Percentiles rank a stretch among this genome's conserved stretches.
phyloP scores from a whole-genome alignment of 2,113 vertebrate genomes.

The Delphinus delphis region DNA sequence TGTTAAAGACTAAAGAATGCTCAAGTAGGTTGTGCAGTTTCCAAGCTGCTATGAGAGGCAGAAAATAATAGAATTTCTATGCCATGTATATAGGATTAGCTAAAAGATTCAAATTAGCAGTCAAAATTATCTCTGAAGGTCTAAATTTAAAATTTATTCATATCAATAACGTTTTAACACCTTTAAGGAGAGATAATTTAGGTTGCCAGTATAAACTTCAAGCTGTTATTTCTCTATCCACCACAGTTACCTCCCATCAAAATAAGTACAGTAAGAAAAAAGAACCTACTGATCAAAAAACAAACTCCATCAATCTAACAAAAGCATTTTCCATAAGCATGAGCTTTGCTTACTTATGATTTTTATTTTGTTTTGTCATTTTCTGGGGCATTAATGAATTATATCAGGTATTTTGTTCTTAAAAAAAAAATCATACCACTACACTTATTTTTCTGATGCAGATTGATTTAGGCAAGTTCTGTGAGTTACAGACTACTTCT shows the following conservation, averaged over 20 bases:
- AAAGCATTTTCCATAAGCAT: neutral
- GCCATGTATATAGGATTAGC: constrained; percentile 59
- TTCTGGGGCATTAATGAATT: neutral
- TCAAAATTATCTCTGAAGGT: constrained; percentile 17
- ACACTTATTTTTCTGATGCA: neutral
- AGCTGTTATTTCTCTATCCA: neutral
- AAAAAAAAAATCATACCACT: neutral
- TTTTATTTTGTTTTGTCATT: neutral
- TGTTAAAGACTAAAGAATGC: constrained; percentile 85
- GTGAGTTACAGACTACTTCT: neutral
- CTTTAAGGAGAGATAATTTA: constrained; percentile 15
- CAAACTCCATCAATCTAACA: neutral
- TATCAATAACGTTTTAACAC: neutral
- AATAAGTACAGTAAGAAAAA: neutral
- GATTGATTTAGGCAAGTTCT: neutral
- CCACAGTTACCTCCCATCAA: neutral
- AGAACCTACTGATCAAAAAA: neutral
- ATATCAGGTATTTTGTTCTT: neutral
- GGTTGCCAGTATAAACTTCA: neutral
- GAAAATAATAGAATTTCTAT: constrained; percentile 80
- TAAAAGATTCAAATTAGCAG: constrained; percentile 65
- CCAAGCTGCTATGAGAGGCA: constrained; percentile 74
- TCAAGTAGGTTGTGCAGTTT: constrained; percentile 82
- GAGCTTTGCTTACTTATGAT: neutral
- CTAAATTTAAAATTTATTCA: constrained; percentile 17